These are phyloP conservation scores for Andrena marginata DNA, from an alignment of 2,888 invertebrate species.

Conservation along the genomic window DNA sequence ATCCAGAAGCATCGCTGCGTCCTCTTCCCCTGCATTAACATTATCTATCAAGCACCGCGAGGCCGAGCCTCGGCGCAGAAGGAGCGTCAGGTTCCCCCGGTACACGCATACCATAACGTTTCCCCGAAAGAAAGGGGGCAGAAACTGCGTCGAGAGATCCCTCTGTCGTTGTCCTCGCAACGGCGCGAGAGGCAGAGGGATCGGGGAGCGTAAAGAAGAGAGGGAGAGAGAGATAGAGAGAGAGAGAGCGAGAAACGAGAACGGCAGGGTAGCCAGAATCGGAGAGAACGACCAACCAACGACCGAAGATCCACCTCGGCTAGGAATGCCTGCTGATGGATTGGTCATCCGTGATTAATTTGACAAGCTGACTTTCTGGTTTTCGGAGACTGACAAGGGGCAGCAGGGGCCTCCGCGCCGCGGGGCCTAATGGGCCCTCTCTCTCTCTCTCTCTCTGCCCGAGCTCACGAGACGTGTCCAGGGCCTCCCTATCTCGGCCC, in stretches of 20 bases:
- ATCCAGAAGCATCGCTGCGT: constrained; percentile 32
- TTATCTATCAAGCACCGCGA: constrained; percentile 52
- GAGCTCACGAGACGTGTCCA: constrained; percentile 46
- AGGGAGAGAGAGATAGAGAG: constrained; percentile 10
- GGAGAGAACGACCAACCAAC: constrained; percentile 49
- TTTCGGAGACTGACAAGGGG: constrained; percentile 82
- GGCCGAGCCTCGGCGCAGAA: constrained; percentile 7
- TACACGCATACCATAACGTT: constrained; percentile 54
- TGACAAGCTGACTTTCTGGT: constrained; percentile 85
- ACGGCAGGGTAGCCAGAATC: constrained; percentile 11
- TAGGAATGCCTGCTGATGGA: constrained; percentile 85
- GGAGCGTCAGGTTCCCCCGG: constrained; percentile 51
- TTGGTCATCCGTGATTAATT: constrained; percentile 85
- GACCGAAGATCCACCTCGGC: constrained; percentile 72
- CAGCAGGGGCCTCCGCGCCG: constrained; percentile 73
- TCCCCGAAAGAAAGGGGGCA: constrained; percentile 58
- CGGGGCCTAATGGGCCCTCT: constrained; percentile 80
- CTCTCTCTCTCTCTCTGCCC: constrained; percentile 57
- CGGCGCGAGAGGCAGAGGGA: constrained; percentile 19
- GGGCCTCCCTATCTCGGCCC: constrained; percentile 68
- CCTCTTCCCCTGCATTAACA: constrained; percentile 47
- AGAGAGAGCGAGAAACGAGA: constrained; percentile 1
- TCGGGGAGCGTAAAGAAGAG: constrained; percentile 16
- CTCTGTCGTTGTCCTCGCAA: constrained; percentile 59
- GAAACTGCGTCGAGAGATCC: constrained; percentile 50